These are phyloP conservation scores for Desmodus rotundus DNA, from an alignment of 2,113 vertebrate species.

Conservation along the genomic window DNA sequence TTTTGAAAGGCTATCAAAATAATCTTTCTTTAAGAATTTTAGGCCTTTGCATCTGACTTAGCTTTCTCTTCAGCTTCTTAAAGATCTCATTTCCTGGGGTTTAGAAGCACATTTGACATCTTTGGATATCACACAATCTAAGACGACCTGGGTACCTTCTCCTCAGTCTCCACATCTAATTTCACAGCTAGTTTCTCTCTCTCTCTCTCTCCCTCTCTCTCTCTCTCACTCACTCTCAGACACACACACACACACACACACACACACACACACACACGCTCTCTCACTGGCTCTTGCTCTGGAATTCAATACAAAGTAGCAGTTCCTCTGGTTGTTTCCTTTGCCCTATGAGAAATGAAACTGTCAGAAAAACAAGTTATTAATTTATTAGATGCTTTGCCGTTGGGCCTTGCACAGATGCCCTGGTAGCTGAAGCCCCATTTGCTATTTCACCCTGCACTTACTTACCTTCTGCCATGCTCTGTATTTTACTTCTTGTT, in stretches of 20 bases:
- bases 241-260: too few relatives aligned
- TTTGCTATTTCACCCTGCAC: not conserved
- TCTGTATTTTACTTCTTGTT: not conserved
- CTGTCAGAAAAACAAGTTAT: not conserved
- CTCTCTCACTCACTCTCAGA: too few relatives aligned
- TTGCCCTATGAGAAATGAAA: not conserved
- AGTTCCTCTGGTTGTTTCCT: not conserved
- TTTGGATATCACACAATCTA: not conserved
- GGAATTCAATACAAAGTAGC: not conserved
- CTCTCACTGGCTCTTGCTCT: not conserved
- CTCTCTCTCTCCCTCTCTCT: too few relatives aligned
- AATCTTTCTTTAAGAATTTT: not conserved
- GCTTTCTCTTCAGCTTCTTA: not conserved
- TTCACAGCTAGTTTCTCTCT: not conserved
- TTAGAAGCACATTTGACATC: not conserved
- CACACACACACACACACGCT: too few relatives aligned
- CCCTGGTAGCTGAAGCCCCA: not conserved
- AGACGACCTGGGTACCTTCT: not conserved
- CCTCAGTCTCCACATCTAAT: not conserved
- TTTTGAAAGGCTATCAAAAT: constrained; percentile 27
- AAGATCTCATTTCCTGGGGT: constrained; percentile 26
- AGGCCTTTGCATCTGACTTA: not conserved
- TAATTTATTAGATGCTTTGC: not conserved
- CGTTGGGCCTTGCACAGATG: not conserved
- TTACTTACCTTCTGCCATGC: not conserved